These are phyloP conservation scores for Pedionomus torquatus DNA, from an alignment of 2,113 vertebrate species.

Conservation along the genomic window DNA sequence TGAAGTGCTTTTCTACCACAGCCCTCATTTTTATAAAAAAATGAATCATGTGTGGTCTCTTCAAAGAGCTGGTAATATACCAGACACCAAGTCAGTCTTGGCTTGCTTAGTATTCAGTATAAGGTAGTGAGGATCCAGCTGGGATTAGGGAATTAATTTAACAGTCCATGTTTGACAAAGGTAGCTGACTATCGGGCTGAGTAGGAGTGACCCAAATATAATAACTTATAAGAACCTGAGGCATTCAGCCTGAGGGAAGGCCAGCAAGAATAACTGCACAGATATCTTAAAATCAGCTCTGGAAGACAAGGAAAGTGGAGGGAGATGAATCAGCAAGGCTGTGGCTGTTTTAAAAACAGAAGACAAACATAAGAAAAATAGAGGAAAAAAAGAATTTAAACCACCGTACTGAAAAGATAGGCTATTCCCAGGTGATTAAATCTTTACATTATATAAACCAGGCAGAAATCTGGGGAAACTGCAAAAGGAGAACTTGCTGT, in stretches of 20 bases:
- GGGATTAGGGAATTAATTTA: constrained; percentile 51
- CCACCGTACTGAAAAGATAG: background rate
- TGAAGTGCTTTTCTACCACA: background rate
- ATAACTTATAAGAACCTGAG: background rate
- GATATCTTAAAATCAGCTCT: background rate
- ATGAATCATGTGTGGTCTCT: background rate
- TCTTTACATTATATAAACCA: background rate
- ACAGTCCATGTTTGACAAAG: background rate
- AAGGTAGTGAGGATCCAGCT: background rate
- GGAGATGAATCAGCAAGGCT: background rate
- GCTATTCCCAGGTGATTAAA: background rate
- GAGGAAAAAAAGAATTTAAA: background rate
- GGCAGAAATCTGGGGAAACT: background rate
- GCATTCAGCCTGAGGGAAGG: background rate
- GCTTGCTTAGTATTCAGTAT: background rate
- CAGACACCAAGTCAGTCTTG: background rate
- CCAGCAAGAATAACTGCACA: background rate
- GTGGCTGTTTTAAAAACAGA: background rate
- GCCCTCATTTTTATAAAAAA: background rate
- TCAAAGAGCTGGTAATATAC: background rate
- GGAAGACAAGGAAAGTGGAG: background rate
- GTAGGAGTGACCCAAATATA: background rate
- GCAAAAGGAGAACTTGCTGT: fast-evolving
- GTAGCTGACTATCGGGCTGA: background rate
- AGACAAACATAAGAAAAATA: background rate